A percentile compares a stretch with the other conserved stretches of the same genome.
phyloP scores from a whole-genome alignment of 2,797 vertebrate genomes.

The Crenuchus spilurus region DNA sequence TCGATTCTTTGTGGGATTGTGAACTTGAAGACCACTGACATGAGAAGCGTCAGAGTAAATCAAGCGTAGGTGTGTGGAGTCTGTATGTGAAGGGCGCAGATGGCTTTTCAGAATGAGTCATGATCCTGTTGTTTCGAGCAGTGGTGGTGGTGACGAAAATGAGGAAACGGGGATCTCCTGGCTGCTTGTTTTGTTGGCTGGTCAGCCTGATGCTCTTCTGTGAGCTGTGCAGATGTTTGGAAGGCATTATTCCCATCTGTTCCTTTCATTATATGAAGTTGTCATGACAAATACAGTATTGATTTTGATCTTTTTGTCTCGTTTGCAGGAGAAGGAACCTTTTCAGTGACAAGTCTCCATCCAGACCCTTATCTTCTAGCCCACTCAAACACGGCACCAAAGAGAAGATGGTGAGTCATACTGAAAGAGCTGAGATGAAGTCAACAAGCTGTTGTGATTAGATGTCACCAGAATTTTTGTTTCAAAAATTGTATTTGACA shows the following conservation, averaged over 20 bases:
- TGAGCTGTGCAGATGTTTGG: slow-evolving; percentile 8
- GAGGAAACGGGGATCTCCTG: neutral
- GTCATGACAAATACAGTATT: neutral
- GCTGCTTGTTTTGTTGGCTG: neutral
- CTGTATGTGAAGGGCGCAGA: slow-evolving; percentile 19
- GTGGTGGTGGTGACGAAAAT: neutral
- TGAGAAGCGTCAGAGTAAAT: slow-evolving; percentile 6
- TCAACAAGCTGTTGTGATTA: too few species aligned
- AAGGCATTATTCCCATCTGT: neutral
- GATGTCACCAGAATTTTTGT: neutral
- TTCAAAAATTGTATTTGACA: neutral
- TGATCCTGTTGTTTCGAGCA: neutral
- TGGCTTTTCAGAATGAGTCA: neutral
- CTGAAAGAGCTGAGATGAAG: slow-evolving; percentile 23
- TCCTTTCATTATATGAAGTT: neutral
- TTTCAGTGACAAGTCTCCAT: slow-evolving; percentile 65
- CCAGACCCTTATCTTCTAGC: slow-evolving; percentile 62
- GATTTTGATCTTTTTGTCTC: slow-evolving; percentile 42
- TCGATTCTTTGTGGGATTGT: slow-evolving; percentile 4
- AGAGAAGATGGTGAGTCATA: slow-evolving; percentile 69
- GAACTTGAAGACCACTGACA: slow-evolving; percentile 7
- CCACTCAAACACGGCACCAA: slow-evolving; percentile 67
- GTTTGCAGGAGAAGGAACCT: slow-evolving; percentile 66
- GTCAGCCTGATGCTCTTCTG: neutral
- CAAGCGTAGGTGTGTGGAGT: neutral